A percentile compares a stretch with the other conserved stretches of the same genome.
Conservation (phyloP, 2,797 vertebrate genomes). For the Potorous gilbertii region DNA sequence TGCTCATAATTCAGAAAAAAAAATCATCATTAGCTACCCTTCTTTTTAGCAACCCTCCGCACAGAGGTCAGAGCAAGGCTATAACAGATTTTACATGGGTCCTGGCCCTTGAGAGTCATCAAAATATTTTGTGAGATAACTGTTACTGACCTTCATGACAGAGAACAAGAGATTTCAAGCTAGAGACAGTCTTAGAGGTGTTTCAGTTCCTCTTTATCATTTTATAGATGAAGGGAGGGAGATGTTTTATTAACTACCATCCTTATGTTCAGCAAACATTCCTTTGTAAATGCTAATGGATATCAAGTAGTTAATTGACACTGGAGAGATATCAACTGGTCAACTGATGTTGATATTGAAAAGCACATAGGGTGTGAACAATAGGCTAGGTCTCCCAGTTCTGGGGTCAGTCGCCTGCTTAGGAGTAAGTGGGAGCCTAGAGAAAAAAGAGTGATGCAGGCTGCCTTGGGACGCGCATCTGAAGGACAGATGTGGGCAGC, state of each 20-base stretch:
- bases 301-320: background rate
- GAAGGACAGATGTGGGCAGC: background rate
- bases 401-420: background rate
- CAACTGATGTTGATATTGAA: background rate
- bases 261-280: background rate
- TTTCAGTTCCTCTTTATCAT: background rate
- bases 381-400: too few species aligned
- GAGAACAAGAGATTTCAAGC: background rate
- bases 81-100: conserved; percentile 5
- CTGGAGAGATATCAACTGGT: background rate
- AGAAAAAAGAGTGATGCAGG: background rate
- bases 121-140: conserved; percentile 1
- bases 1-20: background rate
- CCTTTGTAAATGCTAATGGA: background rate
- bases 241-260: background rate
- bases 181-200: background rate
- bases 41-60: background rate
- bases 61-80: conserved; percentile 28
- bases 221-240: conserved; percentile 16
- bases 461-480: background rate
- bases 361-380: background rate
- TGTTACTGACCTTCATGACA: conserved; percentile 4
- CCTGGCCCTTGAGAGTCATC: conserved; percentile 19
- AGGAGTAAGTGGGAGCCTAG: background rate
- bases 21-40: background rate